Evolutionary conservation across 2,797 vertebrate genomes (phyloP).

Genomic region (Hoplostethus atlanticus): DNA sequence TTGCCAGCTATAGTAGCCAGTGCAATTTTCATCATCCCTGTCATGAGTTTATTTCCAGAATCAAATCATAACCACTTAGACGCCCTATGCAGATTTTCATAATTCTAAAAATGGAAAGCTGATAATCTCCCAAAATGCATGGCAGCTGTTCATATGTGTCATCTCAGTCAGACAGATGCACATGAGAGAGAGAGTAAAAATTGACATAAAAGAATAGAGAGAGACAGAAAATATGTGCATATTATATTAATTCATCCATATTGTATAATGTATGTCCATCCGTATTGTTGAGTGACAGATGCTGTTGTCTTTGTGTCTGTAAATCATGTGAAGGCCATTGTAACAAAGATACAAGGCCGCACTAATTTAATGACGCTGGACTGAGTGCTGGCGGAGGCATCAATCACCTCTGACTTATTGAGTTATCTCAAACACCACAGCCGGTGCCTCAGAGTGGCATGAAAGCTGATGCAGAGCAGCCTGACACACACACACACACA

Average conservation of each 20-base stretch:
- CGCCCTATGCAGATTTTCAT: no score
- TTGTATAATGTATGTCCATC: not conserved
- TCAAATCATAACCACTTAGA: not conserved
- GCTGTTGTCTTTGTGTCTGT: constrained; percentile 44
- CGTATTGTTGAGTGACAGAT: constrained; percentile 64
- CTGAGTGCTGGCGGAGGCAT: constrained; percentile 10
- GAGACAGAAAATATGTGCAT: not conserved
- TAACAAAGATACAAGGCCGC: constrained; percentile 9
- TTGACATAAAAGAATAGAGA: not conserved
- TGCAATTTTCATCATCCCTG: not conserved
- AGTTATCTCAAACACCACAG: constrained; percentile 26
- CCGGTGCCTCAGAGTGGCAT: constrained; percentile 14
- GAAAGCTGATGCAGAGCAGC: not conserved
- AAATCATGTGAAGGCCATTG: constrained; percentile 41
- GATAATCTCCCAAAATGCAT: not conserved
- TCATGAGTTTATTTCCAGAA: not conserved
- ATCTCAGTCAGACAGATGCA: not conserved
- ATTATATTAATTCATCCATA: not conserved
- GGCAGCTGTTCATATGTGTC: not conserved
- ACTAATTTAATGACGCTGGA: constrained; percentile 22
- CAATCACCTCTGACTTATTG: constrained; percentile 32
- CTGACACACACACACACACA: no score
- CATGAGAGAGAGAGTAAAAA: not conserved
- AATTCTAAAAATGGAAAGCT: not conserved
- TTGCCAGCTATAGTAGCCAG: no score